Percentiles rank a stretch among this genome's conserved stretches.
Evolutionary conservation across 1,140 invertebrate genomes (phyloP).

Genomic region (Drosophila funebris): DNA sequence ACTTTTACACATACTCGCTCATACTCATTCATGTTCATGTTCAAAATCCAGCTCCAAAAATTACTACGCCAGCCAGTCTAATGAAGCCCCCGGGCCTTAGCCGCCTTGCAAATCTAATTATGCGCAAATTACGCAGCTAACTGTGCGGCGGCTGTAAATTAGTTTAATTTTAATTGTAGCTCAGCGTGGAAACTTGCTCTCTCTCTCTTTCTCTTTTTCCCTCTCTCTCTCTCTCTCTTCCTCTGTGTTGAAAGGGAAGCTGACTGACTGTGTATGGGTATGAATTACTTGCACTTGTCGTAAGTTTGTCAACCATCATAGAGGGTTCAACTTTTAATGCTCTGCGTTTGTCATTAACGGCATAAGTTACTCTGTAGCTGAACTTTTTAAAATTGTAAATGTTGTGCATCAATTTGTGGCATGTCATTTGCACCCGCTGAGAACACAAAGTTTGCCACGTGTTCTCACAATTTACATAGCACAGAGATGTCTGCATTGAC

Average conservation of each 20-base stretch:
- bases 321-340: conserved; percentile 8
- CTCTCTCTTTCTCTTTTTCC: too few relatives aligned
- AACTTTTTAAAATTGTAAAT: conserved; percentile 31
- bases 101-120: conserved; percentile 45
- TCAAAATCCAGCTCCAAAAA: not conserved
- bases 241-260: not conserved
- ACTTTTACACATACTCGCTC: not conserved
- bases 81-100: conserved; percentile 15
- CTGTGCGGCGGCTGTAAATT: conserved; percentile 43
- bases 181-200: too few relatives aligned
- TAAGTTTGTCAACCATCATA: too few relatives aligned
- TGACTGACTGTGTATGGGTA: not conserved
- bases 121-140: conserved; percentile 56
- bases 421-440: conserved; percentile 31
- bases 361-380: conserved; percentile 19
- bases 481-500: conserved; percentile 14
- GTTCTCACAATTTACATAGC: not conserved
- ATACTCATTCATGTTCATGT: not conserved
- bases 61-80: not conserved
- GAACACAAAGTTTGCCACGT: not conserved
- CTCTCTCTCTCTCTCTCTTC: too few relatives aligned
- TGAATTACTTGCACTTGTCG: not conserved
- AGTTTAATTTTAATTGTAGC: conserved; percentile 47
- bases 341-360: conserved; percentile 37
- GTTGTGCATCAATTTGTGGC: conserved; percentile 18